Percentiles rank a stretch among this genome's conserved stretches.
These are phyloP conservation scores for Tetrax tetrax DNA, from an alignment of 2,113 vertebrate genomes.

Conservation along the genomic window DNA sequence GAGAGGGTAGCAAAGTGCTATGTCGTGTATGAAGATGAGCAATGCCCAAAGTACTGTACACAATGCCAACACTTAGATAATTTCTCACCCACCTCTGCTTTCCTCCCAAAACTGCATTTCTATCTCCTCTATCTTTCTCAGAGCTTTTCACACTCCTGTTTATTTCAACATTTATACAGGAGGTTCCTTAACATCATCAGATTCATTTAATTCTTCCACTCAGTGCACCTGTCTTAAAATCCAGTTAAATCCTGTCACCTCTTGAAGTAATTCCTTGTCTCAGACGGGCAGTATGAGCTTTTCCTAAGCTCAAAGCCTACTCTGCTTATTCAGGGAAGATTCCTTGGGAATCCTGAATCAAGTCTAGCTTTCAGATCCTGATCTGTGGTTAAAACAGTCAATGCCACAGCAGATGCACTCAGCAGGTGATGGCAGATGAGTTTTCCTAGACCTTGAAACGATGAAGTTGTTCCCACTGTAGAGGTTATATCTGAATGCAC, in stretches of 20 bases:
- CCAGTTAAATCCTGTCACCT: background rate
- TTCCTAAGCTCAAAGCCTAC: background rate
- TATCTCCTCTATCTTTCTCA: background rate
- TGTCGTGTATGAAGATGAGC: background rate
- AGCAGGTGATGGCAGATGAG: background rate
- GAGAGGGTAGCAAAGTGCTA: background rate
- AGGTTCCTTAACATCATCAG: background rate
- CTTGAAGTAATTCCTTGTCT: background rate
- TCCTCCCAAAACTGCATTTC: background rate
- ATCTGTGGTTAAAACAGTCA: background rate
- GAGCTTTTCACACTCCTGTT: background rate
- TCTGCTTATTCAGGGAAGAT: background rate
- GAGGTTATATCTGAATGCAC: background rate
- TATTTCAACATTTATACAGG: background rate
- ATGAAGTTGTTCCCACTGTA: background rate
- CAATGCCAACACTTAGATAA: background rate
- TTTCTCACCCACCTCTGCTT: constrained; percentile 31
- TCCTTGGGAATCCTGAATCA: background rate
- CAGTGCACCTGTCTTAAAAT: background rate
- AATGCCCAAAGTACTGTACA: background rate
- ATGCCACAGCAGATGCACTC: background rate
- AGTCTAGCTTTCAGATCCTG: background rate
- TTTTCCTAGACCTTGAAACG: background rate
- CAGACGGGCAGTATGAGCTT: background rate
- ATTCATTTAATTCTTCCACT: background rate